These are phyloP conservation scores for Lepidochitona cinerea DNA, from an alignment of 2,888 invertebrate genomes.

Conservation along the genomic window DNA sequence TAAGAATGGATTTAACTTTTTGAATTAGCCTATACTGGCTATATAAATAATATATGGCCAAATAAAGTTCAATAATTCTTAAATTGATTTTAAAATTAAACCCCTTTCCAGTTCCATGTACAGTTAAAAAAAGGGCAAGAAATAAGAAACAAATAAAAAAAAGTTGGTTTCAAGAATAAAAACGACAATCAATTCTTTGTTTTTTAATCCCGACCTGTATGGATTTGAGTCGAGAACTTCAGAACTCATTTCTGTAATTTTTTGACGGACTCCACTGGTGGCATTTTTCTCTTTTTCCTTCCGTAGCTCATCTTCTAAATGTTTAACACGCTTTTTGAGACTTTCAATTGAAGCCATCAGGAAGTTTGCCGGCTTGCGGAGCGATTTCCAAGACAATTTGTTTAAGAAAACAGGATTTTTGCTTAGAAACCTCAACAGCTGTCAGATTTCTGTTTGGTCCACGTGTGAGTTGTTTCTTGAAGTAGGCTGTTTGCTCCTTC, in stretches of 20 bases:
- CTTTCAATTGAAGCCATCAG: constrained; percentile 72
- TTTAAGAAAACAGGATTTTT: background rate
- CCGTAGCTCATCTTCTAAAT: constrained; percentile 74
- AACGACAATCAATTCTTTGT: no score
- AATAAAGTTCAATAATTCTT: no score
- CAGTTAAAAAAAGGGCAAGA: no score
- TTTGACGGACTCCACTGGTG: constrained; percentile 74
- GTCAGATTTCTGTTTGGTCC: background rate
- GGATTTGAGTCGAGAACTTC: constrained; percentile 99
- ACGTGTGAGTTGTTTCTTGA: constrained; percentile 1
- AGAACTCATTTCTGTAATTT: constrained; percentile 91
- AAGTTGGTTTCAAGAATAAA: no score
- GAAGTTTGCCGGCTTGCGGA: background rate
- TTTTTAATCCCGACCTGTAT: no score
- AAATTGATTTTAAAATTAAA: no score
- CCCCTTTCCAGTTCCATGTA: no score
- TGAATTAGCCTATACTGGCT: no score
- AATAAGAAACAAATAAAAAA: no score
- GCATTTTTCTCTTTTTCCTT: constrained; percentile 59
- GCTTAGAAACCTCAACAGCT: background rate
- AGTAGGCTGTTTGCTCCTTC: background rate
- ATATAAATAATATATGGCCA: no score
- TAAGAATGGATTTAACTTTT: no score
- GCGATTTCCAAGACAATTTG: background rate
- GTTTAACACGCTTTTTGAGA: constrained; percentile 74